Base-by-base conservation (phyloP, 92 coral and sea anemone species). In the Micromussa lordhowensis region DNA sequence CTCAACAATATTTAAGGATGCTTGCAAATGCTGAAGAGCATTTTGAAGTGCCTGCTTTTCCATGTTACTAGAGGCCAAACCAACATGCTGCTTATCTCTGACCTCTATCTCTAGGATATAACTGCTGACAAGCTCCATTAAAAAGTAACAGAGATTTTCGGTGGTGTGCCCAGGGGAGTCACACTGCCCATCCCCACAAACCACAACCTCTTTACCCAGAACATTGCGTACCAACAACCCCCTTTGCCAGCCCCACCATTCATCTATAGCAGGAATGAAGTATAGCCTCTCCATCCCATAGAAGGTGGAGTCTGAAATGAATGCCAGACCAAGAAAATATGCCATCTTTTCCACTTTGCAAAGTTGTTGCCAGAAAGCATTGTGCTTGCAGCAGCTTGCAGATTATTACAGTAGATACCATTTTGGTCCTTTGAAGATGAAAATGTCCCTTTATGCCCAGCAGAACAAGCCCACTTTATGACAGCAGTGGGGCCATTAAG, bases 221-320 rank as follows among this genome's bases (percentile, higher is more conserved):
- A 91, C 82, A 22, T 87, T 69, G 3, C 69, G 10, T 5, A 91
- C 8, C 10, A 91, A 29, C 75, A 34, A 76, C 13, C 31, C 80
- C 13, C 88, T 87, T 78, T 79, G 85, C 87, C 91, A 91, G 19
- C 35, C 15, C 93, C 93, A 91, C 85, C 91, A 91, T 35, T 91
- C 91, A 77, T 76, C 40, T 13, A 91, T 80, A 16, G 75, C 84
- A 13, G 93, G 93, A 51, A 87, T 82, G 8, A 81, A 63, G 78
- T 91, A 91, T 1, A 91, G 75, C 22, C 93, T 21, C 75, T 91
- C 88, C 80, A 91, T 28, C 51, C 91, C 48, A 38, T 81, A 91
- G 59, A 70, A 91, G 13, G 88, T 91, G 40, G 93, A 77, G n/a
- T 77, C 85, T 12, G 88, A 91, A 10, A 91, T n/a, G 78, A 91